A percentile compares a stretch with the other conserved stretches of the same genome.
Evolutionary conservation across 1,140 invertebrate species (phyloP).

Genomic region (Wiebesia pumilae): DNA sequence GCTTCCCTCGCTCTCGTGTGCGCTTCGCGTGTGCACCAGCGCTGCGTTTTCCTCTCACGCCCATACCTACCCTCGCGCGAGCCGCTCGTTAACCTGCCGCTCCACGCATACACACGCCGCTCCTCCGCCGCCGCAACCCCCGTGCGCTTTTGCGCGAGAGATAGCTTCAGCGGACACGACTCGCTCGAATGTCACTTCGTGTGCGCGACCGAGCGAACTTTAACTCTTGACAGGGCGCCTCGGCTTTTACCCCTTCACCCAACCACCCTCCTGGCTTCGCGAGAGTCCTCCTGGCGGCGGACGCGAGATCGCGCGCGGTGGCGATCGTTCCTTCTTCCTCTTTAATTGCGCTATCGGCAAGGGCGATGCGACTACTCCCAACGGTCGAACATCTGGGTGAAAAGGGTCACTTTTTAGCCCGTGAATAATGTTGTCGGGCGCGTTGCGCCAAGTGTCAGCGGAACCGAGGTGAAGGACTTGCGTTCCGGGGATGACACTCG

Average conservation of each 20-base stretch:
- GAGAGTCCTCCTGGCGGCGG: not conserved
- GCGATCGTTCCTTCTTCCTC: not conserved
- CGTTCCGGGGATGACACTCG: too few species aligned
- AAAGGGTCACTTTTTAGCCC: not conserved
- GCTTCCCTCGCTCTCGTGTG: constrained; percentile 12
- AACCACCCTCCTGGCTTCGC: not conserved
- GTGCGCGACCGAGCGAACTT: constrained; percentile 43
- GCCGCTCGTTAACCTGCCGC: constrained; percentile 54
- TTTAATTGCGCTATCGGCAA: too few species aligned
- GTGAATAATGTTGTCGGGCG: not conserved
- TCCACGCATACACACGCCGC: too few species aligned
- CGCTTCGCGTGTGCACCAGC: not conserved
- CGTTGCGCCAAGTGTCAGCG: not conserved
- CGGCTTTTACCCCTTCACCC: not conserved
- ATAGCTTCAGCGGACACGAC: not conserved
- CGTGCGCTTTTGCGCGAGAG: constrained; percentile 15
- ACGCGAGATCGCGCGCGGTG: not conserved
- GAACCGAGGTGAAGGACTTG: too few species aligned
- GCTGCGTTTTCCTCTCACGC: not conserved
- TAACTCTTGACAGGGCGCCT: constrained; percentile 43
- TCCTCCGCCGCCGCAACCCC: constrained; percentile 52
- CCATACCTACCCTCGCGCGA: constrained; percentile 36
- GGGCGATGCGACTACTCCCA: too few species aligned
- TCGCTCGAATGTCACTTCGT: constrained; percentile 5
- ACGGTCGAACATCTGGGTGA: not conserved